A percentile compares a stretch with the other conserved stretches of the same genome.
Evolutionary conservation across 2,888 invertebrate genomes (phyloP).

Genomic region (Cyrtodaria siliqua): DNA sequence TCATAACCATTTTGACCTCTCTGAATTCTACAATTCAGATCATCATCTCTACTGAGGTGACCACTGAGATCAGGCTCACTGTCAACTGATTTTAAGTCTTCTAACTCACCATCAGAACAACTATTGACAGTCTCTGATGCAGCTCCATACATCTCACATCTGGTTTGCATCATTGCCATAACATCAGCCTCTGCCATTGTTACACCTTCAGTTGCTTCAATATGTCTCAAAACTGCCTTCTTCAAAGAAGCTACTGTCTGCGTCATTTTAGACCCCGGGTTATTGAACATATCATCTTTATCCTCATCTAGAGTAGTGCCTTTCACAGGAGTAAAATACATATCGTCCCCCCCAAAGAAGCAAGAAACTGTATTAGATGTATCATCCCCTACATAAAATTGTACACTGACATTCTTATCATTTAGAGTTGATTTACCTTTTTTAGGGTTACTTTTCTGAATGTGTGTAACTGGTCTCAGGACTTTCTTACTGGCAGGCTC

Average conservation of each 20-base stretch:
- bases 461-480: too few species aligned
- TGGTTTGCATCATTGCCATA: slow-evolving; percentile 22
- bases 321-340: neutral
- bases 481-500: too few species aligned
- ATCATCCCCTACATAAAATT: too few species aligned
- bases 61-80: neutral
- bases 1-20: slow-evolving; percentile 6
- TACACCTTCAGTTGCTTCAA: neutral
- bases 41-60: neutral
- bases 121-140: slow-evolving; percentile 30
- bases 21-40: too few species aligned
- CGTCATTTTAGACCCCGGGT: neutral
- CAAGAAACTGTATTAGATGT: neutral
- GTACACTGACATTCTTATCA: too few species aligned
- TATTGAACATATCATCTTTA: neutral
- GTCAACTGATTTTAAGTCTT: neutral
- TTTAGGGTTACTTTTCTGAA: too few species aligned
- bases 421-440: too few species aligned
- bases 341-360: neutral
- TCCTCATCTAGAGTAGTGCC: neutral
- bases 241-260: neutral
- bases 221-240: slow-evolving; percentile 8
- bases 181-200: neutral
- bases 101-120: slow-evolving; percentile 13
- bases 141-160: slow-evolving; percentile 38